phyloP scores from a whole-genome alignment of 2,797 vertebrate species.

The Micrastur ruficollis region DNA sequence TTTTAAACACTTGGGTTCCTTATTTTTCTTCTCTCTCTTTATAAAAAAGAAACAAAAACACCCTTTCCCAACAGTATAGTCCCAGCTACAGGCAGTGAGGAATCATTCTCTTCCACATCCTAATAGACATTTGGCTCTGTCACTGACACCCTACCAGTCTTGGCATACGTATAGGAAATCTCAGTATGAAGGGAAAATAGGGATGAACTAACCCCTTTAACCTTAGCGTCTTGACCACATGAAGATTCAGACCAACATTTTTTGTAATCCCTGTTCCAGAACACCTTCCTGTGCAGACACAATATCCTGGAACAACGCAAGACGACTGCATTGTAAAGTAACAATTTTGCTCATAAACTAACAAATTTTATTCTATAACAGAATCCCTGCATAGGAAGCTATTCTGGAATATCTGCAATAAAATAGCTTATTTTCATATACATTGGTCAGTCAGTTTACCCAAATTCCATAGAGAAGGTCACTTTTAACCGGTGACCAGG shows the following conservation, averaged over 20 bases:
- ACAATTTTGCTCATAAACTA: not conserved
- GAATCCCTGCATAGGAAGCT: not conserved
- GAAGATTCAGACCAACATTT: not conserved
- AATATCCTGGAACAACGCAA: not conserved
- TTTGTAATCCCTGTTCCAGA: not conserved
- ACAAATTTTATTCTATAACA: not conserved
- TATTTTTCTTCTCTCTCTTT: not conserved
- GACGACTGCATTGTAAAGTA: not conserved
- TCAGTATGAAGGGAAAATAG: not conserved
- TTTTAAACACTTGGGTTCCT: not conserved
- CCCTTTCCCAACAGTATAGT: not conserved
- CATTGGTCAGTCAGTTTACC: not conserved
- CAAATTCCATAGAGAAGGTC: not conserved
- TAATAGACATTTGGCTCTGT: not conserved
- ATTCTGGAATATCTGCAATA: not conserved
- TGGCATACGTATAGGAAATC: not conserved
- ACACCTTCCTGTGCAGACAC: not conserved
- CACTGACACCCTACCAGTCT: not conserved
- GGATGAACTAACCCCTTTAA: not conserved
- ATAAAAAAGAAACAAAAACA: not conserved
- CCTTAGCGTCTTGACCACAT: not conserved
- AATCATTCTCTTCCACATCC: not conserved
- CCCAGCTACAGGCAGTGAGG: not conserved
- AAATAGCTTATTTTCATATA: not conserved
- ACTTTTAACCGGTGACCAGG: not conserved